These are phyloP conservation scores for Cheirogaleus major DNA, from an alignment of 2,797 vertebrate species.

Conservation along the genomic window DNA sequence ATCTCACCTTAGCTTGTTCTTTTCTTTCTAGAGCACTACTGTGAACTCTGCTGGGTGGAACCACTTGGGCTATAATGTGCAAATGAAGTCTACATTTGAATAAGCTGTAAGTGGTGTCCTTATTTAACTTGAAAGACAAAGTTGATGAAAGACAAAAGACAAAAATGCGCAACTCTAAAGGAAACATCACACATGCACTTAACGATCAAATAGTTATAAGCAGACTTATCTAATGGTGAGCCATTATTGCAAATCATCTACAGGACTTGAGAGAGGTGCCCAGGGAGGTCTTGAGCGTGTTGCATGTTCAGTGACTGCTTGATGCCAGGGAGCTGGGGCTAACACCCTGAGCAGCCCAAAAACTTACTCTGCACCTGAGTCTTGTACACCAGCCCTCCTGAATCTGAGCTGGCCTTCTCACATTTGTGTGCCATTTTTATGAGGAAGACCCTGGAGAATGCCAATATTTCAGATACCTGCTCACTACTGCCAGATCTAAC, in stretches of 20 bases:
- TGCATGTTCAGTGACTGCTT: not conserved
- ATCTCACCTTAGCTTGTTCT: not conserved
- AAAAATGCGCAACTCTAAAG: not conserved
- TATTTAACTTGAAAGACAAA: not conserved
- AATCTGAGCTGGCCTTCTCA: not conserved
- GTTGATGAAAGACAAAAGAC: not conserved
- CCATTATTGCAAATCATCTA: not conserved
- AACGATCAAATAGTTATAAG: not conserved
- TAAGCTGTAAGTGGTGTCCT: not conserved
- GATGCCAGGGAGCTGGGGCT: not conserved
- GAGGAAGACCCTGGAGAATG: not conserved
- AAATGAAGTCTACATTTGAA: constrained; percentile 27
- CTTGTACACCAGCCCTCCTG: not conserved
- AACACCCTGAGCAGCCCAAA: not conserved
- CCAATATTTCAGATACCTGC: not conserved
- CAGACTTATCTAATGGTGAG: not conserved
- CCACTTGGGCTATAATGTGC: not conserved
- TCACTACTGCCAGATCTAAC: not conserved
- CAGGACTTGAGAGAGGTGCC: not conserved
- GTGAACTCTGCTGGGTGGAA: not conserved
- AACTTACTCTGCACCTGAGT: not conserved
- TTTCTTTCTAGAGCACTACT: not conserved
- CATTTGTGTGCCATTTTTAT: not conserved
- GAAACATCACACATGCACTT: not conserved
- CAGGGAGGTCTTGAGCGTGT: not conserved